Conservation (phyloP, 2,888 invertebrate species). For the Ochlodes sylvanus region DNA sequence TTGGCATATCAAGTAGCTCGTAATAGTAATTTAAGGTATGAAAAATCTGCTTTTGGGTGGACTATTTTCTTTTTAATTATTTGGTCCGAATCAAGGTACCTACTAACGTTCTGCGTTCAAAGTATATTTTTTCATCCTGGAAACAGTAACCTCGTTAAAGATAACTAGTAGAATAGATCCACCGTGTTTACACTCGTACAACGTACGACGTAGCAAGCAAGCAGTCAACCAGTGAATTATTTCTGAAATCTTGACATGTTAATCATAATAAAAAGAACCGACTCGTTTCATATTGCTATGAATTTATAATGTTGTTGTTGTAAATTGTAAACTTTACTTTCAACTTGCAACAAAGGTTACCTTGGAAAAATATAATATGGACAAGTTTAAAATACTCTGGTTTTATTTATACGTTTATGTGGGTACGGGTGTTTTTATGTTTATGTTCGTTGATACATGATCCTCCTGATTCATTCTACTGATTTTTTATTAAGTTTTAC, state of each 20-base stretch:
- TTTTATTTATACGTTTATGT: neutral
- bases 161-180: neutral
- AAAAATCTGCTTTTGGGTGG: no score
- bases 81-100: no score
- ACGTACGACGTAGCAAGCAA: neutral
- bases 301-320: slow-evolving; percentile 11
- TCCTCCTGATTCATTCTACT: no score
- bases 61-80: no score
- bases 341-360: neutral
- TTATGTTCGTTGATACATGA: neutral
- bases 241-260: neutral
- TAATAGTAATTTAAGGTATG: no score
- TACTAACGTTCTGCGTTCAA: no score
- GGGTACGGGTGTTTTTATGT: neutral
- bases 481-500: no score
- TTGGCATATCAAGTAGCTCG: no score
- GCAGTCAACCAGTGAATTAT: neutral
- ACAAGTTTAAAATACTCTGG: neutral
- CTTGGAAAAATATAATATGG: neutral
- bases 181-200: neutral
- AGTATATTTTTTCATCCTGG: no score
- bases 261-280: neutral
- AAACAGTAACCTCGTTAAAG: neutral
- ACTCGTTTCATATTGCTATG: neutral
- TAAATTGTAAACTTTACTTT: slow-evolving; percentile 6